A percentile compares a stretch with the other conserved stretches of the same genome.
phyloP scores from a whole-genome alignment of 2,888 invertebrate species.

The Tineola bisselliella region DNA sequence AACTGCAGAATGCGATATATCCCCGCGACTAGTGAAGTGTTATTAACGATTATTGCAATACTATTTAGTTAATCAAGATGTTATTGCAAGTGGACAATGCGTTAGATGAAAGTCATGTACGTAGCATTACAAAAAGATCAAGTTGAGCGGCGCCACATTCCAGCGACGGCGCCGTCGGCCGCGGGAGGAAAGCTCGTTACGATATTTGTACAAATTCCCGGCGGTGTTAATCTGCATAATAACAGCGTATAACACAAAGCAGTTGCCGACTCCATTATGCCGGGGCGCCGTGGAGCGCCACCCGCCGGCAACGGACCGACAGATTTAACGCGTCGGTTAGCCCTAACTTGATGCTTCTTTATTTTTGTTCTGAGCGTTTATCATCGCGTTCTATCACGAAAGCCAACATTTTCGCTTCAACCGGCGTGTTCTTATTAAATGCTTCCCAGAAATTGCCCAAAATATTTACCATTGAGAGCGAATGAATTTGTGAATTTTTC shows the following conservation, averaged over 20 bases:
- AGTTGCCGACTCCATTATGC: constrained; percentile 60
- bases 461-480: background rate
- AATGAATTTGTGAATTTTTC: background rate
- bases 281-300: constrained; percentile 59
- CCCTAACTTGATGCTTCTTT: background rate
- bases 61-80: background rate
- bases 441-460: background rate
- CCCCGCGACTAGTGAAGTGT: too few species aligned
- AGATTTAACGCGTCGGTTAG: constrained; percentile 9
- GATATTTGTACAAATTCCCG: constrained; percentile 68
- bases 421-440: background rate
- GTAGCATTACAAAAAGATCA: background rate
- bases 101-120: background rate
- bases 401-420: background rate
- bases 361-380: constrained; percentile 3
- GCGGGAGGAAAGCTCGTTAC: constrained; percentile 63
- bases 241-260: constrained; percentile 57
- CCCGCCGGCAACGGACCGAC: constrained; percentile 26
- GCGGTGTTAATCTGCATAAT: constrained; percentile 69
- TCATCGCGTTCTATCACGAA: constrained; percentile 2
- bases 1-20: too few species aligned
- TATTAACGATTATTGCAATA: too few species aligned
- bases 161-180: constrained; percentile 35
- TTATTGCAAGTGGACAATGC: background rate
- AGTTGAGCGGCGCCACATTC: constrained; percentile 48